These are phyloP conservation scores for Phrynocephalus guinanensis DNA, from an alignment of 2,797 vertebrate species.

Conservation along the genomic window DNA sequence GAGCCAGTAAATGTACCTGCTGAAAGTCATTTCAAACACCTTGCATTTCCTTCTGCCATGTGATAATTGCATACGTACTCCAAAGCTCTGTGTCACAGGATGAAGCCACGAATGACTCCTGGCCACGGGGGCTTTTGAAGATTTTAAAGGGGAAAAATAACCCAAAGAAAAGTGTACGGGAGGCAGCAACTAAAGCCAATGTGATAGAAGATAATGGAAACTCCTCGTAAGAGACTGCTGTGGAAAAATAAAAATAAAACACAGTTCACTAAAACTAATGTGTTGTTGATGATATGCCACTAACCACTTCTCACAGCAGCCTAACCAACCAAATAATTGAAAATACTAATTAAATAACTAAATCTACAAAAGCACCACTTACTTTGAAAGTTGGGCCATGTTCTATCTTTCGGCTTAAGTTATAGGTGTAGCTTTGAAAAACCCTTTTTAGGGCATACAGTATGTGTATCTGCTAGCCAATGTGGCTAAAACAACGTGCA, in stretches of 20 bases:
- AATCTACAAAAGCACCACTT: constrained; percentile 50
- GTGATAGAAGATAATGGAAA: constrained; percentile 87
- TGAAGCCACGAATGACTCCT: constrained; percentile 79
- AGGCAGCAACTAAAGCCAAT: constrained; percentile 77
- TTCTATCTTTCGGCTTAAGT: not conserved
- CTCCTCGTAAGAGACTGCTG: constrained; percentile 86
- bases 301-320: constrained; percentile 72
- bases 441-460: too few relatives aligned
- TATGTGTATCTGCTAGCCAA: too few relatives aligned
- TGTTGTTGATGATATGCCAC: constrained; percentile 29
- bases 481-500: too few relatives aligned
- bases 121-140: constrained; percentile 86
- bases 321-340: constrained; percentile 60
- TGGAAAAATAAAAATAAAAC: constrained; percentile 55
- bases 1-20: constrained; percentile 11
- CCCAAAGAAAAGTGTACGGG: constrained; percentile 85
- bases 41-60: constrained; percentile 55
- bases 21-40: constrained; percentile 30
- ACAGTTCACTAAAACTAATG: constrained; percentile 74
- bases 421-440: not conserved
- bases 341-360: constrained; percentile 46
- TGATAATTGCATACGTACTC: constrained; percentile 77
- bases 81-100: constrained; percentile 80
- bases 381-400: constrained; percentile 24
- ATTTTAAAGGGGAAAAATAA: constrained; percentile 86